Evolutionary conservation across 2,888 invertebrate genomes (phyloP).

Genomic region (Meiosimyza platycephala): DNA sequence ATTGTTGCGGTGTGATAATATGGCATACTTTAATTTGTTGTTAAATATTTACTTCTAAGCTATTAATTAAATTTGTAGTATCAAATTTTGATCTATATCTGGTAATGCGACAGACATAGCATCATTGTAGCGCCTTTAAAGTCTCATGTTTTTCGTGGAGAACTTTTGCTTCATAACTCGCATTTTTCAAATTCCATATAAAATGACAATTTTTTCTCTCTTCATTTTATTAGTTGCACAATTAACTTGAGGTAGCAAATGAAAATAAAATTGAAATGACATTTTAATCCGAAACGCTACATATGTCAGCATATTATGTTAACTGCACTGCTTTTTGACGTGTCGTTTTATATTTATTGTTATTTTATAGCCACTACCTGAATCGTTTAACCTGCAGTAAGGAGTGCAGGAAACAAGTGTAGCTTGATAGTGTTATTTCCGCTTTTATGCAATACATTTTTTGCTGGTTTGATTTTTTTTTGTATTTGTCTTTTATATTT

Average conservation of each 20-base stretch:
- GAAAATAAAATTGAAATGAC: constrained; percentile 38
- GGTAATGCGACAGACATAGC: too few species aligned
- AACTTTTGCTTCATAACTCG: too few species aligned
- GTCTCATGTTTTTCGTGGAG: too few species aligned
- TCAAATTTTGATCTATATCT: too few species aligned
- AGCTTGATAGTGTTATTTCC: constrained; percentile 9
- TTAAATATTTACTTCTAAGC: too few species aligned
- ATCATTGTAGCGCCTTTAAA: too few species aligned
- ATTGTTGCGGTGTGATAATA: too few species aligned
- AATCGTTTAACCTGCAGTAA: constrained; percentile 1
- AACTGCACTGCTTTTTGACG: constrained; percentile 7
- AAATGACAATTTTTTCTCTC: too few species aligned
- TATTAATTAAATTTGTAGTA: too few species aligned
- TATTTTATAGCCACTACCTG: neutral
- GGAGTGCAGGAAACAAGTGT: neutral
- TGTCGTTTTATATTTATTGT: neutral
- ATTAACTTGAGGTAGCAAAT: neutral
- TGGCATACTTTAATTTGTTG: too few species aligned
- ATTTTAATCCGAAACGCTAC: constrained; percentile 43
- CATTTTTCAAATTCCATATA: too few species aligned
- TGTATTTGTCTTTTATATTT: neutral
- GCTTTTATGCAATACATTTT: constrained; percentile 19
- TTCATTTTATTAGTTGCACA: neutral
- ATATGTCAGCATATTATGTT: constrained; percentile 38
- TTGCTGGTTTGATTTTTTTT: neutral